These are phyloP conservation scores for Psittacula cyanocephala DNA, from an alignment of 2,113 vertebrate species.

Conservation along the genomic window DNA sequence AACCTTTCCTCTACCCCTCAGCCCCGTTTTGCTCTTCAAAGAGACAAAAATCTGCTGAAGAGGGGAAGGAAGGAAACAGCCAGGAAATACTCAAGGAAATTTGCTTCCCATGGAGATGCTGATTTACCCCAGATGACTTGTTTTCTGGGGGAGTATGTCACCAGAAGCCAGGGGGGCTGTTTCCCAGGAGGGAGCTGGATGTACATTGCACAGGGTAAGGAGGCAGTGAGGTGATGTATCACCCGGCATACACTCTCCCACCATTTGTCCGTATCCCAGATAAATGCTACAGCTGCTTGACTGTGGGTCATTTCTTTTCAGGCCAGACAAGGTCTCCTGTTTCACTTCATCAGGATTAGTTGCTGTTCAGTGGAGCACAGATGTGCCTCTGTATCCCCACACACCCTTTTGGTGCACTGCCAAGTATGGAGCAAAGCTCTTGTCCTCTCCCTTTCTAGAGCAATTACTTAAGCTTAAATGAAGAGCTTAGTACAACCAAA, in stretches of 20 bases:
- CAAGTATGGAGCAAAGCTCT: not conserved
- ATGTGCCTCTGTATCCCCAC: not conserved
- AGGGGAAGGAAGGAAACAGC: not conserved
- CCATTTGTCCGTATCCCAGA: not conserved
- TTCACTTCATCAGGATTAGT: not conserved
- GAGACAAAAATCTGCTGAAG: not conserved
- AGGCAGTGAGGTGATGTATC: not conserved
- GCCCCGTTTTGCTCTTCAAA: not conserved
- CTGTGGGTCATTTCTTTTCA: not conserved
- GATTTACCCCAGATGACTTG: not conserved
- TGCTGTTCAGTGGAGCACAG: not conserved
- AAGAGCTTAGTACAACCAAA: not conserved
- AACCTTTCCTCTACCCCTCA: not conserved
- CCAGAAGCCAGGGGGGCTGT: not conserved
- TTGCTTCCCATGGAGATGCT: not conserved
- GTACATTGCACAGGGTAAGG: fast-evolving
- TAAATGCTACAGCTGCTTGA: not conserved
- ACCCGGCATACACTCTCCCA: fast-evolving
- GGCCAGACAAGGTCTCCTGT: not conserved
- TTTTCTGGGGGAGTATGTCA: not conserved
- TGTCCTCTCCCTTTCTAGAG: not conserved
- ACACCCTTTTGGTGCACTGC: not conserved
- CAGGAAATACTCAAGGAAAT: not conserved
- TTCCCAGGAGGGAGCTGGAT: not conserved
- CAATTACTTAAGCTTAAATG: not conserved